phyloP scores from a whole-genome alignment of 2,888 invertebrate genomes.

The Harpagoxenus sublaevis region DNA sequence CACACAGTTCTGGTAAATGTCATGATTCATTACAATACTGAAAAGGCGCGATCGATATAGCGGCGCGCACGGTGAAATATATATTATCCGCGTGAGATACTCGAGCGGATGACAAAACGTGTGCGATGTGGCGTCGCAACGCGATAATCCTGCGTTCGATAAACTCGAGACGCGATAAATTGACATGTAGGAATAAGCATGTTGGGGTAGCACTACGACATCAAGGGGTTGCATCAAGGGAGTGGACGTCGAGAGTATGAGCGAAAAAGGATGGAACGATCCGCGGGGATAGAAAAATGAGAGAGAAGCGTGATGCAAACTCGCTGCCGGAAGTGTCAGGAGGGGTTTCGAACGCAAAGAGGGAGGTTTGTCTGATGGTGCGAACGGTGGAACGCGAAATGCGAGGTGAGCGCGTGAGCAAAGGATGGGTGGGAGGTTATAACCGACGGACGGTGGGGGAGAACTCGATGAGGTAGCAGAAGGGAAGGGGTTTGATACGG shows the following conservation, averaged over 20 bases:
- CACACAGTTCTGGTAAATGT: conserved; percentile 32
- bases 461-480: conserved; percentile 18
- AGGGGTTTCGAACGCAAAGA: conserved; percentile 47
- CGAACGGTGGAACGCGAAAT: conserved; percentile 42
- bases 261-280: not conserved
- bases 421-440: conserved; percentile 43
- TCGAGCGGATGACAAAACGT: conserved; percentile 36
- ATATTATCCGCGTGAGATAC: conserved; percentile 45
- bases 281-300: conserved; percentile 21
- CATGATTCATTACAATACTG: conserved; percentile 43
- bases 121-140: conserved; percentile 25
- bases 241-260: not conserved
- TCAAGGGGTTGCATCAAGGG: conserved; percentile 22
- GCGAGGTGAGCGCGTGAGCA: conserved; percentile 35
- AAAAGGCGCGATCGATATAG: conserved; percentile 37
- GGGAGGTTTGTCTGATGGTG: conserved; percentile 49
- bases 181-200: conserved; percentile 38
- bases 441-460: conserved; percentile 20
- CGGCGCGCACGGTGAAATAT: conserved; percentile 39
- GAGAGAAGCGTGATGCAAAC: conserved; percentile 37
- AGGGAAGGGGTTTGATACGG: conserved; percentile 44
- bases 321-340: conserved; percentile 49
- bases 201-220: conserved; percentile 16
- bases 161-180: conserved; percentile 48
- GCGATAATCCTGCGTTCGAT: conserved; percentile 47